Conservation (phyloP, 2,113 vertebrate species). For the Varanus salvator region DNA sequence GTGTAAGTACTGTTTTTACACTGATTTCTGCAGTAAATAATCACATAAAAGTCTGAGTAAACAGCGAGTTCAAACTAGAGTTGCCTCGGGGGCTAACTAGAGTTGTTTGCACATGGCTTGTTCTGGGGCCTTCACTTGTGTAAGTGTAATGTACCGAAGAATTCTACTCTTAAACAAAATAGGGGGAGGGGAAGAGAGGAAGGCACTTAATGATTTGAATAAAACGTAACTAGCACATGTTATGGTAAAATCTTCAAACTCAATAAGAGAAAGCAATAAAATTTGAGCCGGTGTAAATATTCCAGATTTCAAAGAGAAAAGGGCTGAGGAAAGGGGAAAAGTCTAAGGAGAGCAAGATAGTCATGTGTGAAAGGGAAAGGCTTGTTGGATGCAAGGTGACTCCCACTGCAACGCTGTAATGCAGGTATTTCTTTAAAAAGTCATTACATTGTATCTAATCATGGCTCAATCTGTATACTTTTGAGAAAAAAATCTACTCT, state of each 20-base stretch:
- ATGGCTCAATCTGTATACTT: no score
- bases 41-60: conserved; percentile 71
- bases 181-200: not conserved
- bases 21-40: conserved; percentile 76
- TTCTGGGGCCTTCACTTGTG: conserved; percentile 63
- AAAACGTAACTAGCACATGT: not conserved
- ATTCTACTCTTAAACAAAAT: not conserved
- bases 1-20: conserved; percentile 72
- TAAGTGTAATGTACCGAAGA: not conserved
- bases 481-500: no score
- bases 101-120: conserved; percentile 63
- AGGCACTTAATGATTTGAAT: not conserved
- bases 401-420: not conserved
- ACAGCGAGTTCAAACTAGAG: conserved; percentile 66
- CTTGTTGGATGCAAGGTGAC: not conserved
- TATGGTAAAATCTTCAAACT: not conserved
- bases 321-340: not conserved
- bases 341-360: not conserved
- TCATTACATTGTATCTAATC: no score
- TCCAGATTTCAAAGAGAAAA: not conserved
- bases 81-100: conserved; percentile 51
- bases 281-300: not conserved
- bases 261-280: not conserved
- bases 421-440: not conserved
- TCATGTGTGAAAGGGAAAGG: not conserved